These are phyloP conservation scores for Stenodema calcarata DNA, from an alignment of 2,888 invertebrate species.

Conservation along the genomic window DNA sequence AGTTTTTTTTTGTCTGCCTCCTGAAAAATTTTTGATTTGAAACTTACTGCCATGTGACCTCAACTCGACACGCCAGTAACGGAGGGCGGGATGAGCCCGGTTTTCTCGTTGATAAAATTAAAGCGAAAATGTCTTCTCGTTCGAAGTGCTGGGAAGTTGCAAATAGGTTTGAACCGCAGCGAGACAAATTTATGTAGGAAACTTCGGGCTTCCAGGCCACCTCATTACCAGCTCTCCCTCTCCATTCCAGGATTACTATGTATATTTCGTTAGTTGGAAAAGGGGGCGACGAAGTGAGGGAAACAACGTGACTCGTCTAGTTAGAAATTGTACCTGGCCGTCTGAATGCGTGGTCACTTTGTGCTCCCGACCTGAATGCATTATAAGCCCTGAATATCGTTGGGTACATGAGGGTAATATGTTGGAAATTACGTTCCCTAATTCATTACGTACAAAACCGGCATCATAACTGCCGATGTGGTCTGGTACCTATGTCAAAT, in stretches of 20 bases:
- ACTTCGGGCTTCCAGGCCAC: neutral
- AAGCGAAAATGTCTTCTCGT: neutral
- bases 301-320: neutral
- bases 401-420: no score
- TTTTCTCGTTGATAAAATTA: neutral
- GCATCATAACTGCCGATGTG: no score
- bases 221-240: neutral
- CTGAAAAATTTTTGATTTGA: no score
- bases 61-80: no score
- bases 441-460: no score
- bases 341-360: neutral
- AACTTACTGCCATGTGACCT: no score
- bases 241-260: neutral
- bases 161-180: slow-evolving; percentile 17
- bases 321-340: neutral
- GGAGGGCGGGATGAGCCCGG: neutral
- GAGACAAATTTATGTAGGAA: slow-evolving; percentile 15
- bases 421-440: no score
- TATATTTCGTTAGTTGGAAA: neutral
- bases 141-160: neutral
- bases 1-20: no score
- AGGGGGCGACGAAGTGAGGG: neutral
- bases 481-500: no score
- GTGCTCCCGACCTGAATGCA: neutral
- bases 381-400: no score